Evolutionary conservation across 2,113 vertebrate genomes (phyloP).

Genomic region (Sapajus apella): DNA sequence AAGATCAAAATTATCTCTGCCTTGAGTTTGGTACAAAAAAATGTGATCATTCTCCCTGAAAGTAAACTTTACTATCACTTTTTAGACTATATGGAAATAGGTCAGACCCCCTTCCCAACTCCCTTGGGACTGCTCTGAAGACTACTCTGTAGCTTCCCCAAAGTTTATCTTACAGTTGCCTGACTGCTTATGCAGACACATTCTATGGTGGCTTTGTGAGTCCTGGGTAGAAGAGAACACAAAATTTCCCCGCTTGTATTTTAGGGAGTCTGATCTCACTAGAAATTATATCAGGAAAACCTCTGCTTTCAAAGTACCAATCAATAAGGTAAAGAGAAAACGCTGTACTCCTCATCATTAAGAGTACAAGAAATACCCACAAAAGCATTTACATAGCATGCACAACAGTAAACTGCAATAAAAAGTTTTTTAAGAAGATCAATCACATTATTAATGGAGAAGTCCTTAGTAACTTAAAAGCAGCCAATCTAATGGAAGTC

Average conservation of each 20-base stretch:
- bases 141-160: neutral
- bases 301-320: constrained; percentile 27
- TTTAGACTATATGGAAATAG: neutral
- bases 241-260: neutral
- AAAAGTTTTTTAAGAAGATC: neutral
- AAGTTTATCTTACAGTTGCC: neutral
- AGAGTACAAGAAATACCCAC: constrained; percentile 25
- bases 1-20: constrained; percentile 20
- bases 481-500: constrained; percentile 9
- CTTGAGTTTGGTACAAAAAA: neutral
- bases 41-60: neutral
- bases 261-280: neutral
- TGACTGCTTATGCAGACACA: neutral
- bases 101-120: neutral
- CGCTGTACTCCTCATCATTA: neutral
- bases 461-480: neutral
- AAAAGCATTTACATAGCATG: neutral
- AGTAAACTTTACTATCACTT: constrained; percentile 7
- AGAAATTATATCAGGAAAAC: neutral
- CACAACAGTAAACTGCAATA: constrained; percentile 24
- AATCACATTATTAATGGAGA: neutral
- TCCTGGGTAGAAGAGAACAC: neutral
- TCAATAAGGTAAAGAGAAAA: constrained; percentile 5
- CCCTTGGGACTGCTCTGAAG: neutral
- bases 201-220: neutral